These are phyloP conservation scores for human DNA, from an alignment of 2,113 vertebrate genomes.

Conservation along the genomic window GRCh38 chr18:5551501-5552000, in stretches of 20 bases:
- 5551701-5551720: too few species aligned
- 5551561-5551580: too few species aligned
- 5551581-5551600: too few species aligned
- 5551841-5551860: background rate
- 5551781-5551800: background rate
- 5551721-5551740: background rate
- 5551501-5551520: too few species aligned
- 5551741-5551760: background rate
- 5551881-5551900: background rate
- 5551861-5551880: background rate
- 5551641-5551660: too few species aligned
- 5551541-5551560: too few species aligned
- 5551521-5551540: too few species aligned
- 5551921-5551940: background rate
- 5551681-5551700: too few species aligned
- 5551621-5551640: too few species aligned
- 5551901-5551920: background rate
- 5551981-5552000: background rate
- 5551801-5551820: background rate
- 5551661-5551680: too few species aligned
- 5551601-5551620: too few species aligned
- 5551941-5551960: background rate
- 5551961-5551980: background rate
- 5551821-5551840: constrained; percentile 28
- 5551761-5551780: background rate